Percentiles rank a stretch among this genome's conserved stretches.
These are phyloP conservation scores for Leuctra nigra DNA, from an alignment of 2,888 invertebrate genomes.

Conservation along the genomic window DNA sequence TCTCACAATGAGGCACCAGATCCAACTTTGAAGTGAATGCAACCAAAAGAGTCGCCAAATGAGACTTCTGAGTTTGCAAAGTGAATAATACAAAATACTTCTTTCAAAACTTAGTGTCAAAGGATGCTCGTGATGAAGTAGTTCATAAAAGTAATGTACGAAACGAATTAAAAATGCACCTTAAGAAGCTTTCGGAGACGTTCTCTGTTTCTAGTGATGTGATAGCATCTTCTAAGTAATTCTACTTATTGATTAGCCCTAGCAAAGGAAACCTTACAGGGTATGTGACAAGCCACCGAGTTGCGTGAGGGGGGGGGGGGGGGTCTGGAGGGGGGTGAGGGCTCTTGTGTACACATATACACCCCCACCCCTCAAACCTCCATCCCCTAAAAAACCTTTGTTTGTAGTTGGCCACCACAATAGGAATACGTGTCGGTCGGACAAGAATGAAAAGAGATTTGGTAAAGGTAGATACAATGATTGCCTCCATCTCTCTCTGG, in stretches of 20 bases:
- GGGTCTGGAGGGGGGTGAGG: neutral
- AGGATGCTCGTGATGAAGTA: too few species aligned
- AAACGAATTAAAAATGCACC: too few species aligned
- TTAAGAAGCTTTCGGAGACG: too few species aligned
- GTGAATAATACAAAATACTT: too few species aligned
- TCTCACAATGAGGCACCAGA: too few species aligned
- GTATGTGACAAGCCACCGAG: neutral
- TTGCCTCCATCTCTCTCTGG: slow-evolving; percentile 11
- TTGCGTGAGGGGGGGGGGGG: neutral
- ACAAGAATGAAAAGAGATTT: slow-evolving; percentile 16
- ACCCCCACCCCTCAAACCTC: slow-evolving; percentile 13
- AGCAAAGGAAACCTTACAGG: slow-evolving; percentile 19
- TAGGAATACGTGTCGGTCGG: slow-evolving; percentile 23
- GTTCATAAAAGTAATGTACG: too few species aligned
- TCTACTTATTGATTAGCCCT: slow-evolving; percentile 19
- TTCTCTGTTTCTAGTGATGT: neutral
- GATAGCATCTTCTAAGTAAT: slow-evolving; percentile 11
- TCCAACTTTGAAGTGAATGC: too few species aligned
- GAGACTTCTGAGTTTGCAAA: too few species aligned
- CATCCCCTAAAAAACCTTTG: slow-evolving; percentile 25
- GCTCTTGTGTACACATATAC: slow-evolving; percentile 18
- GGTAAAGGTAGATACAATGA: slow-evolving; percentile 20
- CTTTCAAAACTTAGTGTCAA: too few species aligned
- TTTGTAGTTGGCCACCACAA: slow-evolving; percentile 27
- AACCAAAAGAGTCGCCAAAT: too few species aligned